These are phyloP conservation scores for Dolichomitus sp. DNA, from an alignment of 2,888 invertebrate genomes.

Conservation along the genomic window DNA sequence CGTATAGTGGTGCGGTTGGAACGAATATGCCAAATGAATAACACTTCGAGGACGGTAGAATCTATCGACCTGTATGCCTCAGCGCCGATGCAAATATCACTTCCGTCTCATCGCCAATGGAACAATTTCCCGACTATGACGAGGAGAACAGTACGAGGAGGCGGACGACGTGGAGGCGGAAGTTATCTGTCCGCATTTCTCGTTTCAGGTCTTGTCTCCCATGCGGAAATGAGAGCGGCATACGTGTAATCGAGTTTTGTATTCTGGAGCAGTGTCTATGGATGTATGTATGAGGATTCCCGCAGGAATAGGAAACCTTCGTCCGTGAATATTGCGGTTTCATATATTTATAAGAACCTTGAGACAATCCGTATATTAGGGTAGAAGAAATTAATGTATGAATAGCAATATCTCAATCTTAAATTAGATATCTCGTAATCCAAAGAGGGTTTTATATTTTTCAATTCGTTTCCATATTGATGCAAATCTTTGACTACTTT, in stretches of 20 bases:
- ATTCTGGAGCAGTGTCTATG: not conserved
- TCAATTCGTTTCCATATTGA: not conserved
- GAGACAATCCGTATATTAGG: not conserved
- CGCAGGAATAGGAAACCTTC: not conserved
- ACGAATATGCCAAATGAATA: conserved; percentile 21
- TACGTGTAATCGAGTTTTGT: conserved; percentile 46
- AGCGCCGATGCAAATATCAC: conserved; percentile 34
- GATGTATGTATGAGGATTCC: not conserved
- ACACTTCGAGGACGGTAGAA: not conserved
- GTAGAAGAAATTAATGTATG: not conserved
- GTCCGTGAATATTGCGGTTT: not conserved
- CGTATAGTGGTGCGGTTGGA: not conserved
- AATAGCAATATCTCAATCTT: not conserved
- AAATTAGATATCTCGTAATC: too few relatives aligned
- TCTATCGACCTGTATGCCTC: not conserved
- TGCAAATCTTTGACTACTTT: too few relatives aligned
- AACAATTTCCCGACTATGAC: conserved; percentile 26
- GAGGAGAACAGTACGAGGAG: not conserved
- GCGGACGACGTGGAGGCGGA: conserved; percentile 34
- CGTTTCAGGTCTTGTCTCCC: conserved; percentile 22
- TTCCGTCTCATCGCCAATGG: conserved; percentile 35
- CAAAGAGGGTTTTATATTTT: not conserved
- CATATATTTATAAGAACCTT: not conserved
- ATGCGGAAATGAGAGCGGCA: conserved; percentile 46
- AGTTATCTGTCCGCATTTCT: conserved; percentile 48